Base-by-base conservation (phyloP, 2,797 vertebrate genomes). In the Tokudaia muenninki region DNA sequence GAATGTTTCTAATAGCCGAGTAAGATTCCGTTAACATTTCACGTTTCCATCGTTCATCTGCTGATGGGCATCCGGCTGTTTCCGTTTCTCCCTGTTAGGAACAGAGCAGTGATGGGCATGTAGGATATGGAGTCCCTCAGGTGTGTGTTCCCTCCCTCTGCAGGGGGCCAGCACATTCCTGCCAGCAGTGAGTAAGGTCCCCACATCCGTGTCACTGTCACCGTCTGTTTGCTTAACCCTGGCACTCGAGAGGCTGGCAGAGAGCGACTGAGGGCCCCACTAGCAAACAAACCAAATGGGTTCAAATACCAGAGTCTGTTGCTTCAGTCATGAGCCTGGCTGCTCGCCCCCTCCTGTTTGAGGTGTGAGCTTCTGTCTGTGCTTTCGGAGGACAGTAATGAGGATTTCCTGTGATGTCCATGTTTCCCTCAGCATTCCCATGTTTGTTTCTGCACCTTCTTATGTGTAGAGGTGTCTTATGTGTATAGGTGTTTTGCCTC, bases 241-340 rank as follows among this genome's bases (percentile, higher is more conserved):
- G 57, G 37, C 70, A 59, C n/a, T 44, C 0, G 52, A 47, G 24
- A 29, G n/a, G 13, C 50, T 55, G 52, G 14, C 22, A 22, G 61
- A 55, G 70, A 74, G 3, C 1, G 24, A 22, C 21, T 55, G 86
- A 7, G 16, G 52, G 67, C 26, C 31, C 67, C 87, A 22, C 44
- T 9, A 52, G 44, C 44, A 67, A 67, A 86, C 61, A 67, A 10
- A 47, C 44, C 41, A 61, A 5, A 11, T 29, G 34, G 29, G 8
- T 52, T 72, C 37, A 50, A 52, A 70, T 10, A n/a, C 6, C 16
- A 11, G 21, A 44, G 34, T 82, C 82, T 61, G 47, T 96, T 87
- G 47, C 96, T 94, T 90, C 16, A 57, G 19, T 67, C 77, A 34
- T 77, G 67, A 93, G 70, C 63, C 55, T 70, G 72, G 14, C 34